A percentile compares a stretch with the other conserved stretches of the same genome.
Conservation (phyloP, 2,797 vertebrate genomes). For the Syngnathus rostellatus region DNA sequence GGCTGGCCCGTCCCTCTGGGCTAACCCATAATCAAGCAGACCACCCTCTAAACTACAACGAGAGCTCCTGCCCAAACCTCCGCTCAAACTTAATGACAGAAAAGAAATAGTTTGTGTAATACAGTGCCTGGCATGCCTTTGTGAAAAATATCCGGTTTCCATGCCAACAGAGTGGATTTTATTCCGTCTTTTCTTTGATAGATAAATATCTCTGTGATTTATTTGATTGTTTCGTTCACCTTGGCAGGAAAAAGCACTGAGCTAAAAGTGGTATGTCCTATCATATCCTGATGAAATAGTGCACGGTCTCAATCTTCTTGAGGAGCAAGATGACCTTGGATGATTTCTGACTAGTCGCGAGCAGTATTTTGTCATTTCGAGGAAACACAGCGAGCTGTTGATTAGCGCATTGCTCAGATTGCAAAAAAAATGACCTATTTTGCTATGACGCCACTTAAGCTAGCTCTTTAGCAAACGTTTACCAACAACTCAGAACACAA, state of each 20-base stretch:
- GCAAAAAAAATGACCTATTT: too few species aligned
- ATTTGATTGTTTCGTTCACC: constrained; percentile 69
- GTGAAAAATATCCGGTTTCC: constrained; percentile 54
- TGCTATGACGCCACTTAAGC: too few species aligned
- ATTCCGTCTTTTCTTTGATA: constrained; percentile 30
- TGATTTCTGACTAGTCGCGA: not conserved
- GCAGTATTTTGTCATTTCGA: not conserved
- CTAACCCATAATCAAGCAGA: constrained; percentile 59
- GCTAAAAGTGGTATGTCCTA: not conserved
- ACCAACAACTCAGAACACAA: too few species aligned
- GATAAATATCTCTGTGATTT: constrained; percentile 55
- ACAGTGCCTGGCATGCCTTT: constrained; percentile 31
- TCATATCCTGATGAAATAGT: constrained; percentile 7
- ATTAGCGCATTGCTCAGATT: not conserved
- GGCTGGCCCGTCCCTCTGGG: constrained; percentile 54
- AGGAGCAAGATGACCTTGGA: constrained; percentile 4
- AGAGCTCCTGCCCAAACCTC: constrained; percentile 36
- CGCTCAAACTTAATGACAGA: constrained; percentile 60
- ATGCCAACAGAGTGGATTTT: constrained; percentile 26
- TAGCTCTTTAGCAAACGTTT: too few species aligned
- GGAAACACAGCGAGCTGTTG: too few species aligned
- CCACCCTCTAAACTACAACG: constrained; percentile 47
- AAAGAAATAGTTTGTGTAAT: constrained; percentile 59
- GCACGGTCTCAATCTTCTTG: not conserved
- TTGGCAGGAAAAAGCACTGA: constrained; percentile 43